Evolutionary conservation across 23 tunicate genomes (phyloP), one percentile per base, ranked within the genome.

Genomic region (Styela clava): DNA sequence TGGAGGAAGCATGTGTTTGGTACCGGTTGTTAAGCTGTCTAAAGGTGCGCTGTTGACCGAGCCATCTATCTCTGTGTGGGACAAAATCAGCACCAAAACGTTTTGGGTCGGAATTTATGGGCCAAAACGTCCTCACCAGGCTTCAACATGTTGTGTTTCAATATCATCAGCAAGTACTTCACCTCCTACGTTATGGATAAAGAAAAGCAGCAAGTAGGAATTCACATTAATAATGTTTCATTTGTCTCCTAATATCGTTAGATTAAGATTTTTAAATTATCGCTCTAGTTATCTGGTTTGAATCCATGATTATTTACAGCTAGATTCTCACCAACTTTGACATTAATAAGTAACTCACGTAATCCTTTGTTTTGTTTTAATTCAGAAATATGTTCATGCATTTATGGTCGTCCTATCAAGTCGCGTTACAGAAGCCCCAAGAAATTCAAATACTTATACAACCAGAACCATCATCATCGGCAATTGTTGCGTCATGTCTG

Each of bases 21-120:
- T 91, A 2, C 97, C 97, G 2, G 82, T 86, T 62, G 86, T 82
- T 5, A 86, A 85, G 64, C 65, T 79, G 16, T 25, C 61, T 16
- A 61, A n/a, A 3, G 1, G n/a, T 5, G 56, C 56, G 61, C 0
- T 23, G 69, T 26, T n/a, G 26, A 12, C 25, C 44, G 24, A 19
- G 30, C 71, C 37, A 21, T 31, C 32, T 2, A 25, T 32, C 27
- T 78, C 80, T 0, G 69, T 83, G 30, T 86, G 84, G 97, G 69
- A 82, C 28, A 52, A 83, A 7, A 82, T 91, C 2, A 31, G 64
- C 0, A 32, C 28, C 23, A 85, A 74, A 52, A 22, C 69, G 2
- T 78, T 79, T 34, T 82, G 83, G 36, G 77, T 91, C 23, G 97
- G 89, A 1, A 72, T 91, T 9, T 91, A 85, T 74, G 97, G 97